phyloP scores from a whole-genome alignment of 2,797 vertebrate genomes.

The Orientallactaga sibirica region DNA sequence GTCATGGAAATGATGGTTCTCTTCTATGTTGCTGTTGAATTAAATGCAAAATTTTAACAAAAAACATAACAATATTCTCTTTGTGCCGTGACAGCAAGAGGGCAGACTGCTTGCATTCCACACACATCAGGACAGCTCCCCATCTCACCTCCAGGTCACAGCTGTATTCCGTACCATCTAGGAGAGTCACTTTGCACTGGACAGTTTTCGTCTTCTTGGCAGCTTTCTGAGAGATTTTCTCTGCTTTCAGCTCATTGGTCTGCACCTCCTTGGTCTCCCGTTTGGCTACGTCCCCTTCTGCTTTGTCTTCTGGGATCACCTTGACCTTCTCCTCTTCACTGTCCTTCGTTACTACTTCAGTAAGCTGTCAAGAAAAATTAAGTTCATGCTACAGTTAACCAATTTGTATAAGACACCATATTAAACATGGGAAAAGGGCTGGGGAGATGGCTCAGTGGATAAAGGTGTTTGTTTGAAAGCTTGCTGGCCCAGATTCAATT shows the following conservation, averaged over 20 bases:
- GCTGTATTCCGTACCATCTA: conserved; percentile 94
- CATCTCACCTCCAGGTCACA: conserved; percentile 96
- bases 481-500: too few species aligned
- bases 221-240: conserved; percentile 90
- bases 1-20: not conserved
- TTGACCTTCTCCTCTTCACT: conserved; percentile 80
- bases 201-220: conserved; percentile 95
- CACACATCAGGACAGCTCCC: not conserved
- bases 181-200: conserved; percentile 93
- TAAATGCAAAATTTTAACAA: conserved; percentile 9
- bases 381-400: not conserved
- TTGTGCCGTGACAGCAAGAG: not conserved
- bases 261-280: conserved; percentile 89
- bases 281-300: conserved; percentile 85
- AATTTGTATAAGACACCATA: conserved; percentile 4
- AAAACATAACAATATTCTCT: not conserved
- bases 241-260: conserved; percentile 87
- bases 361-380: conserved; percentile 87
- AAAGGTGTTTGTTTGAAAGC: too few species aligned
- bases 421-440: not conserved
- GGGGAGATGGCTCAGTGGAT: too few species aligned
- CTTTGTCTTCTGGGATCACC: conserved; percentile 85
- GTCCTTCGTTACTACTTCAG: conserved; percentile 88
- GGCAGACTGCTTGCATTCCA: not conserved
- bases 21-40: not conserved